Conservation (phyloP, 2,888 invertebrate genomes). For the Tubulanus polymorphus region DNA sequence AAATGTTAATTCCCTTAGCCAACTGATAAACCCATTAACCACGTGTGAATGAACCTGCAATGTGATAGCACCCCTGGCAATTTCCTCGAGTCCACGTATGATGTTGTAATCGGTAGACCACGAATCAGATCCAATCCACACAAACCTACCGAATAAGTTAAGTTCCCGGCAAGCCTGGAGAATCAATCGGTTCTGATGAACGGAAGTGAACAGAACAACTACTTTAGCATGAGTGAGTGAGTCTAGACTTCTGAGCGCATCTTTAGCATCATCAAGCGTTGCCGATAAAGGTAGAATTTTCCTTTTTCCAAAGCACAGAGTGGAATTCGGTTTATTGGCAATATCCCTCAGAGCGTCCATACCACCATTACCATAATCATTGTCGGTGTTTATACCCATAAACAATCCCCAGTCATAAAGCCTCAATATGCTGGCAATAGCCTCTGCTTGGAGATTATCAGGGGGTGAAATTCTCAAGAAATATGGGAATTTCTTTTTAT, state of each 20-base stretch:
- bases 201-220: slow-evolving; percentile 46
- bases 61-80: slow-evolving; percentile 40
- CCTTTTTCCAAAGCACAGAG: slow-evolving; percentile 34
- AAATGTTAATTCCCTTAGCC: slow-evolving; percentile 38
- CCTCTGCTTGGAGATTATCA: slow-evolving; percentile 36
- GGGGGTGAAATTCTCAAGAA: slow-evolving; percentile 46
- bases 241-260: slow-evolving; percentile 28
- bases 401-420: slow-evolving; percentile 47
- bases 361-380: slow-evolving; percentile 37
- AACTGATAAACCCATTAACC: slow-evolving; percentile 38
- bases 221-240: slow-evolving; percentile 36
- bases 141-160: slow-evolving; percentile 30
- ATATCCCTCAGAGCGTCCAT: slow-evolving; percentile 36
- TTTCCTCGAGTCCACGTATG: slow-evolving; percentile 33
- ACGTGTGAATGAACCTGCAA: slow-evolving; percentile 36
- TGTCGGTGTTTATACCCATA: slow-evolving; percentile 43
- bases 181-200: slow-evolving; percentile 37
- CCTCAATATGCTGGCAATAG: slow-evolving; percentile 35
- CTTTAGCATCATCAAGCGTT: slow-evolving; percentile 26
- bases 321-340: slow-evolving; percentile 16
- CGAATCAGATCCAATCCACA: slow-evolving; percentile 43
- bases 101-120: slow-evolving; percentile 33
- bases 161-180: slow-evolving; percentile 43
- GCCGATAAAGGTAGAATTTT: slow-evolving; percentile 30
- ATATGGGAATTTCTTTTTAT: slow-evolving; percentile 30